Conservation (phyloP, 2,113 vertebrate genomes). For the Cyanocitta stelleri region DNA sequence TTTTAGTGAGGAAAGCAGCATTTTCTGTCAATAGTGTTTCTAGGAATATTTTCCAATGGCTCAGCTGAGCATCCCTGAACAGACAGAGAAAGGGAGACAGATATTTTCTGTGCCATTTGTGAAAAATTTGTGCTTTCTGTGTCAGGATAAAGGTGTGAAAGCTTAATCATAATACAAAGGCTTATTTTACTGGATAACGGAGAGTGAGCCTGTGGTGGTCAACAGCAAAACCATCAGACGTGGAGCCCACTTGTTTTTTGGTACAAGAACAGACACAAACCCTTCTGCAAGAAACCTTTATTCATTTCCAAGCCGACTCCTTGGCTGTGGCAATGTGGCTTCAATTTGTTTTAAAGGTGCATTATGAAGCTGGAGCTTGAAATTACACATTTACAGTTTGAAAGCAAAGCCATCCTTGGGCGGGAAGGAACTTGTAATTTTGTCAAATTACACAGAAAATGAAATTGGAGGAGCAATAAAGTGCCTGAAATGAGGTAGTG, state of each 20-base stretch:
- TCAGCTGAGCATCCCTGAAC: not conserved
- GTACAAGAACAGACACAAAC: not conserved
- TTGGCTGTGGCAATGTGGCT: not conserved
- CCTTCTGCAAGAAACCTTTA: not conserved
- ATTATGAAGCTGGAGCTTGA: not conserved
- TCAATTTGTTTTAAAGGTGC: conserved; percentile 22
- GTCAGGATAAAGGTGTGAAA: not conserved
- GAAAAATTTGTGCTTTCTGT: not conserved
- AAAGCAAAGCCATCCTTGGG: not conserved
- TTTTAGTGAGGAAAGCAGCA: not conserved
- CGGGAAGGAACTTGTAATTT: conserved; percentile 39
- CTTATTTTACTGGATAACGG: not conserved
- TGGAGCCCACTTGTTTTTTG: not conserved
- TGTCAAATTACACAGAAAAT: conserved; percentile 48
- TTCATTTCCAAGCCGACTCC: not conserved
- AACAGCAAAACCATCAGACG: not conserved
- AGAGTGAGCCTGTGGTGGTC: not conserved
- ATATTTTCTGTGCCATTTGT: not conserved
- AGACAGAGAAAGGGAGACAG: not conserved
- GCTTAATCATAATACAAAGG: not conserved
- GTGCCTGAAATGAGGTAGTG: conserved; percentile 26
- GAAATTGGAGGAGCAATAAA: conserved; percentile 48
- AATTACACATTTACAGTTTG: conserved; percentile 19
- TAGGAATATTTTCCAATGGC: not conserved
- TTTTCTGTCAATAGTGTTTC: not conserved